These are phyloP conservation scores for Magallana angulata DNA, from an alignment of 1,140 invertebrate genomes.

Conservation along the genomic window DNA sequence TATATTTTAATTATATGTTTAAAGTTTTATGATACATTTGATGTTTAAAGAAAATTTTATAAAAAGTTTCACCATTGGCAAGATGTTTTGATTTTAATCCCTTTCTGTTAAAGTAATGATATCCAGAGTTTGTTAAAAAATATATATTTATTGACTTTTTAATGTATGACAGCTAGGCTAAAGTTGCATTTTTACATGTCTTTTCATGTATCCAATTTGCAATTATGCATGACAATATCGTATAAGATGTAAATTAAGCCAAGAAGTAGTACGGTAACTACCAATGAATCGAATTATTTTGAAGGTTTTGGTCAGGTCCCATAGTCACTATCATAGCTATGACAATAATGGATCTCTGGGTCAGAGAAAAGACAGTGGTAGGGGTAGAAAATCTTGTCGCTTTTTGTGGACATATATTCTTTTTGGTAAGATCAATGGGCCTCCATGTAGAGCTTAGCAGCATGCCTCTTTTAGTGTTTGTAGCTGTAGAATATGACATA, in stretches of 20 bases:
- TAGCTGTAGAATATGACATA: too few species aligned
- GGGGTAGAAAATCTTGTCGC: slow-evolving; percentile 88
- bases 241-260: too few species aligned
- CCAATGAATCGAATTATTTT: slow-evolving; percentile 29
- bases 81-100: too few species aligned
- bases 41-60: background rate
- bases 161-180: too few species aligned
- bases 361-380: slow-evolving; percentile 91
- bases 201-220: too few species aligned
- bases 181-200: too few species aligned
- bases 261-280: background rate
- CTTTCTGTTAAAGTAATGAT: too few species aligned
- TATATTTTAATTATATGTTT: background rate
- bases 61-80: too few species aligned
- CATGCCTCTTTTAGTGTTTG: background rate
- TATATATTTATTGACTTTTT: too few species aligned
- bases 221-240: too few species aligned
- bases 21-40: background rate
- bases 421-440: slow-evolving; percentile 83
- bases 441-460: background rate
- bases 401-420: slow-evolving; percentile 89
- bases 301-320: slow-evolving; percentile 88
- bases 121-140: too few species aligned
- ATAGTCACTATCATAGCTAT: slow-evolving; percentile 86
- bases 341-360: slow-evolving; percentile 90